These are phyloP conservation scores for Drosophila eohydei DNA, from an alignment of 2,888 invertebrate species.

Conservation along the genomic window DNA sequence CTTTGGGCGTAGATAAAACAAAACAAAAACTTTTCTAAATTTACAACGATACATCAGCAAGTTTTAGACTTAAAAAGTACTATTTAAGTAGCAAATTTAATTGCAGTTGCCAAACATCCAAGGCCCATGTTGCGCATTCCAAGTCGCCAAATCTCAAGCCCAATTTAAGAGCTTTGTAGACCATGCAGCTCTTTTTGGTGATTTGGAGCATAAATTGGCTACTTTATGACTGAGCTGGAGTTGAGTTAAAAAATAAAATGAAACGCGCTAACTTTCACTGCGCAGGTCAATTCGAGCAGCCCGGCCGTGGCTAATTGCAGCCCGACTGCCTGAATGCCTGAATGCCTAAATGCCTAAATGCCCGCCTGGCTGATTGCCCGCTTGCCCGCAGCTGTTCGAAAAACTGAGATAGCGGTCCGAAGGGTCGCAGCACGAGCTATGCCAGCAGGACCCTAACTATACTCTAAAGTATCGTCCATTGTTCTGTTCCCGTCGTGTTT, in stretches of 20 bases:
- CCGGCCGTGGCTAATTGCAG: constrained; percentile 10
- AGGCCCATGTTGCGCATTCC: neutral
- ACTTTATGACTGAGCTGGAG: constrained; percentile 47
- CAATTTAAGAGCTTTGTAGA: neutral
- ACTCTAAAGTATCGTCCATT: constrained; percentile 24
- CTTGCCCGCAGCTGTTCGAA: constrained; percentile 46
- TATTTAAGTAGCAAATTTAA: too few relatives aligned
- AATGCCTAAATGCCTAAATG: constrained; percentile 10
- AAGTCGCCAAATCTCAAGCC: neutral
- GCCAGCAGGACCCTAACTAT: constrained; percentile 38
- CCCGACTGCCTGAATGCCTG: neutral
- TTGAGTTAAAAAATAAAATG: constrained; percentile 45
- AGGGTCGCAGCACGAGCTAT: constrained; percentile 62
- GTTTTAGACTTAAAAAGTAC: too few relatives aligned
- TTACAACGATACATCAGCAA: neutral
- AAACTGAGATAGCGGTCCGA: constrained; percentile 2
- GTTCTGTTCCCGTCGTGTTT: constrained; percentile 31
- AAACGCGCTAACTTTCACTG: constrained; percentile 71
- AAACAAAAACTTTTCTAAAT: neutral
- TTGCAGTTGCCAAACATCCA: too few relatives aligned
- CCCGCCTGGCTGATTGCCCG: constrained; percentile 31
- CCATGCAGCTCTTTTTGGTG: constrained; percentile 9
- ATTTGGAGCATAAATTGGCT: constrained; percentile 54
- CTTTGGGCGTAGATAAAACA: neutral
- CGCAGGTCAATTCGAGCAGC: constrained; percentile 20